Evolutionary conservation across 2,113 vertebrate species (phyloP), one percentile per base, ranked within the genome.

Genomic region (Daphoenositta chrysoptera): DNA sequence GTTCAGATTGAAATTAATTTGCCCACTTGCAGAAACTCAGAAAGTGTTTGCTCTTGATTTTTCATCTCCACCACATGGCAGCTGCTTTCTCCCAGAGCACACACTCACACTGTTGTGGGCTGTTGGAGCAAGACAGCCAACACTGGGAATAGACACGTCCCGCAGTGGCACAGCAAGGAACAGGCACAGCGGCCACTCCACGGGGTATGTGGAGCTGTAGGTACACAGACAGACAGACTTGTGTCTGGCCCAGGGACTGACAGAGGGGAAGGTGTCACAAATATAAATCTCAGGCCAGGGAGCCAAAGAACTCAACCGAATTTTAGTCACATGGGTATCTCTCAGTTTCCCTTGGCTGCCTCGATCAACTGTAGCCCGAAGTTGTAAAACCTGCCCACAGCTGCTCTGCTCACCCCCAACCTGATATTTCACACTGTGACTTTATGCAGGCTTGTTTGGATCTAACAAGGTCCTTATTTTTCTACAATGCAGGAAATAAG

Each of bases 401-500:
- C 87, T 94, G 93, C 92, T 90, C 93, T 61, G 83, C 89, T 89
- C 82, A 94, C 93, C 96, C 95, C 92, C 92, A 94, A 86, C 87
- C 85, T 71, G 84, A 92, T 76, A 85, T 94, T 97, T 97, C 93
- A 96, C 90, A 96, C 97, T 96, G 93, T 96, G 96, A 95, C 97
- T 97, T 97, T 97, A 96, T 96, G 92, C 93, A 96, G 95, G 88
- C 96, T 96, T 97, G 92, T 97, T 97, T 96, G 82, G 94, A 91
- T 92, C 96, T 97, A 97, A 97, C 97, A 96, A 96, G 94, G 95
- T 96, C 93, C 97, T 97, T 97, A 96, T 97, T 97, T 97, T 97
- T 96, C 94, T 97, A 96, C 91, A 97, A 96, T 96, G 94, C 96
- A 96, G 96, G 96, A 97, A 98, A 97, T 96, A 97, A 97, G 94